These are phyloP conservation scores for Graptemys geographica DNA, from an alignment of 2,797 vertebrate genomes.

Conservation along the genomic window DNA sequence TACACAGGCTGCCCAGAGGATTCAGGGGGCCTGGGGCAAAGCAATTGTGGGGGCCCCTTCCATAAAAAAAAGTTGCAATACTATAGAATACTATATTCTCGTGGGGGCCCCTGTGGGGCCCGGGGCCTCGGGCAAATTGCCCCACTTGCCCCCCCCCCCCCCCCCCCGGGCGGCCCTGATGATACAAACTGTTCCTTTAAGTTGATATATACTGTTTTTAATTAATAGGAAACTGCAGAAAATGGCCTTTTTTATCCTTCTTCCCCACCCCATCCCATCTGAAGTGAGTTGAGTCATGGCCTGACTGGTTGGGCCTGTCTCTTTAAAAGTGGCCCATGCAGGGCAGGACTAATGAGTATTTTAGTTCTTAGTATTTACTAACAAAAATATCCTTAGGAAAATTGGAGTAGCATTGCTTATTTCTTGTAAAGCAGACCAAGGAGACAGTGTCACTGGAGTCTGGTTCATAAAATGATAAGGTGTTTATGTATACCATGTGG, in stretches of 20 bases:
- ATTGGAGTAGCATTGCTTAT: background rate
- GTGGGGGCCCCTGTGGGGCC: no score
- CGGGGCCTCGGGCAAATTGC: no score
- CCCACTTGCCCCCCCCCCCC: no score
- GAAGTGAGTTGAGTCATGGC: background rate
- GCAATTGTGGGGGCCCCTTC: no score
- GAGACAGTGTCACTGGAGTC: background rate
- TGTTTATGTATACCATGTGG: conserved; percentile 29
- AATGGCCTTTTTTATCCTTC: background rate
- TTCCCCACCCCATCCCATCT: background rate
- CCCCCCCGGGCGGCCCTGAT: no score
- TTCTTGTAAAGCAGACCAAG: background rate
- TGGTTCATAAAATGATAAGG: conserved; percentile 40
- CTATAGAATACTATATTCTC: no score
- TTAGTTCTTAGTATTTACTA: background rate
- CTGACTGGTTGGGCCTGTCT: background rate
- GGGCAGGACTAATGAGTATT: background rate
- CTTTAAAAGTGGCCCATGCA: background rate
- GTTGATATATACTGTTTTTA: background rate
- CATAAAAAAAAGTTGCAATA: no score
- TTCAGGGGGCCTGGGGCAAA: no score
- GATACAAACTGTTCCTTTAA: background rate
- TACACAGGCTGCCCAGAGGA: no score
- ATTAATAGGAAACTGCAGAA: background rate
- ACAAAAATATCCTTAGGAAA: background rate